Conservation (phyloP, 2,888 invertebrate species). For the Diadromus collaris region DNA sequence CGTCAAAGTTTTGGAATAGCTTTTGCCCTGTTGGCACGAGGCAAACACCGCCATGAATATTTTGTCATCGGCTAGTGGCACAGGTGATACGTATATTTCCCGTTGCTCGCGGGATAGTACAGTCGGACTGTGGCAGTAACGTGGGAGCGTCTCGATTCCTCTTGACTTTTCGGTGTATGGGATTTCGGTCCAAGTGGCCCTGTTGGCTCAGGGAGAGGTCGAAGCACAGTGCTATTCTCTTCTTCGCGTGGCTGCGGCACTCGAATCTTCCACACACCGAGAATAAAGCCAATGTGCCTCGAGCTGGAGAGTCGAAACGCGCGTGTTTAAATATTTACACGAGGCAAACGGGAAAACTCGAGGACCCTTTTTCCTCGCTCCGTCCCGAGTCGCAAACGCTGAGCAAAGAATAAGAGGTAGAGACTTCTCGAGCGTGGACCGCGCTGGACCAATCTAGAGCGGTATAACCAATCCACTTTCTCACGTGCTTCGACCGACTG, state of each 20-base stretch:
- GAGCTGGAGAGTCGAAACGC: slow-evolving; percentile 49
- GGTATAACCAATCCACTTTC: not conserved
- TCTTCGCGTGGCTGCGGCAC: not conserved
- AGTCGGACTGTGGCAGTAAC: slow-evolving; percentile 18
- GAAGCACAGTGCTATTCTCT: slow-evolving; percentile 20
- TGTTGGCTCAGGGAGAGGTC: slow-evolving; percentile 17
- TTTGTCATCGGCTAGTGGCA: slow-evolving; percentile 24
- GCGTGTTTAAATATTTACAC: slow-evolving; percentile 70
- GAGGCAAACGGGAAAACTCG: slow-evolving; percentile 68
- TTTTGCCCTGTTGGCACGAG: slow-evolving; percentile 34
- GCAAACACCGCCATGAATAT: slow-evolving; percentile 22
- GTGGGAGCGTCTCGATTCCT: slow-evolving; percentile 23
- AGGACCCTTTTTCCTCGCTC: slow-evolving; percentile 4
- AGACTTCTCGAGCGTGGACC: slow-evolving; percentile 17
- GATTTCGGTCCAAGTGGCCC: slow-evolving; percentile 40
- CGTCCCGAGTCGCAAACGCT: not conserved
- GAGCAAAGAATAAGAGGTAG: slow-evolving; percentile 14
- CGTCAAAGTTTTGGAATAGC: slow-evolving; percentile 27
- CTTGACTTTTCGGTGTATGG: slow-evolving; percentile 54
- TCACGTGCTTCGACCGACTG: not conserved
- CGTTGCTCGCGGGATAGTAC: not conserved
- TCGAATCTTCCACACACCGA: slow-evolving; percentile 33
- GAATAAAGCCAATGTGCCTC: slow-evolving; percentile 24
- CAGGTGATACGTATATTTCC: not conserved
- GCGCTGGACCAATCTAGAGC: not conserved